These are phyloP conservation scores for Adelphocoris suturalis DNA, from an alignment of 2,888 invertebrate species.

Conservation along the genomic window DNA sequence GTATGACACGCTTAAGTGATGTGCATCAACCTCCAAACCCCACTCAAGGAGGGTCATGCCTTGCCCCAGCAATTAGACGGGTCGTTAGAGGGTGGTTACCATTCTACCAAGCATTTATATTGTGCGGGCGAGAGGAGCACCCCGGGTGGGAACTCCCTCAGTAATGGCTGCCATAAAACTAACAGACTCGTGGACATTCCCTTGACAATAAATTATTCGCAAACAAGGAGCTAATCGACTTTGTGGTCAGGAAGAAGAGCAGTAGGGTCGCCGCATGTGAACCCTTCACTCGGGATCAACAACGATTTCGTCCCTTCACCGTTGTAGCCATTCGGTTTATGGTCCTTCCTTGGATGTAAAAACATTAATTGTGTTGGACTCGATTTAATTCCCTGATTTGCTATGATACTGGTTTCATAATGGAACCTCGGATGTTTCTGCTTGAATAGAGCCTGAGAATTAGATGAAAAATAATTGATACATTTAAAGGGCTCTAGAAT, in stretches of 20 bases:
- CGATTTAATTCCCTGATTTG: not conserved
- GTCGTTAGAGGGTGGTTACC: slow-evolving; percentile 53
- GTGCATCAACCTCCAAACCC: slow-evolving; percentile 14
- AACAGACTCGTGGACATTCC: slow-evolving; percentile 60
- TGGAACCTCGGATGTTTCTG: no score
- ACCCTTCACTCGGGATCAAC: slow-evolving; percentile 19
- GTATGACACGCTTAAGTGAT: not conserved
- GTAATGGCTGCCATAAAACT: slow-evolving; percentile 56
- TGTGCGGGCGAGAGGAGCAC: not conserved
- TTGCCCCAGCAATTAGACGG: slow-evolving; percentile 57
- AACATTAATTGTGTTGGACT: not conserved
- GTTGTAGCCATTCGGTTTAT: slow-evolving; percentile 18
- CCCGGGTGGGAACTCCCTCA: not conserved
- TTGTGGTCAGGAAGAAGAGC: slow-evolving; percentile 23
- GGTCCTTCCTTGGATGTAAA: slow-evolving; percentile 2
- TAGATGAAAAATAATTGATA: no score
- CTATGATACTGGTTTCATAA: no score
- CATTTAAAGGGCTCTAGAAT: no score
- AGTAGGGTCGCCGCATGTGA: slow-evolving; percentile 30
- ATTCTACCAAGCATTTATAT: slow-evolving; percentile 44
- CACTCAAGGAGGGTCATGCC: slow-evolving; percentile 24
- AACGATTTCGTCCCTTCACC: slow-evolving; percentile 1
- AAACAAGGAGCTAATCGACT: slow-evolving; percentile 63
- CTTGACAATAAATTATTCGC: slow-evolving; percentile 53
- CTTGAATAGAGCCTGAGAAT: no score